Base-by-base conservation (phyloP, 2,113 vertebrate species). In the Atherinomorus stipes region DNA sequence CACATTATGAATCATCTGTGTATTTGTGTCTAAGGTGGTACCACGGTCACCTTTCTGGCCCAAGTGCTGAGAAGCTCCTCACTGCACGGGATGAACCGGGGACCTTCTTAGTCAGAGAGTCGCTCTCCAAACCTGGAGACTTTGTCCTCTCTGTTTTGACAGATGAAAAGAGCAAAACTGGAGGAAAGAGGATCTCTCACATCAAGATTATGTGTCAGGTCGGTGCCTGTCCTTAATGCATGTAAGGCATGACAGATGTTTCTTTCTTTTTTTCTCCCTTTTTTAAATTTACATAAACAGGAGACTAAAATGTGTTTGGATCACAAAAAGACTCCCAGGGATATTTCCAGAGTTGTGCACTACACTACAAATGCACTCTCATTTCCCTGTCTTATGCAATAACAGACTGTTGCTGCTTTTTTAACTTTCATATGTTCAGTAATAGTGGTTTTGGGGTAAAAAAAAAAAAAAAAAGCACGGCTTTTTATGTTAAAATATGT, bases 201-300 rank as follows among this genome's bases (percentile, higher is more conserved):
- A 93, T 99, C 88, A 99, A 98, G 92, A 94, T 99, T 76, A 94
- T 96, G 90, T 99, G 96, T 75, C 95, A 98, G 97, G 97, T 97
- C 73, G 89, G 94, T 62, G 12, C 4, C 19, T 16, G 4, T 58
- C 54, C 22, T 50, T 7, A 19, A 6, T 34, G 31, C 44, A 9
- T n/a, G 5, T 47, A 8, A 3, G 13, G 40, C 15, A 16, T 42
- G 12, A 13, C 12, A 15, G 7, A 51, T 64, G 47, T 1, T 19
- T 51, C 28, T 23, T 2, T 5, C 13, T 44, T 10, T 65, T 22
- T 31, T 40, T 23, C 19, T 7, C 12, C 22, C 3, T 45, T 37
- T 2, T 19, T n/a, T 59, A 15, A 66, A 62, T 51, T 12, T 38
- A 52, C 37, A 47, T 51, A 72, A 63, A 38, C 31, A 56, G 44